Percentiles rank a stretch among this genome's conserved stretches.
These are phyloP conservation scores for Lophochroa leadbeateri DNA, from an alignment of 2,113 vertebrate species.

Conservation along the genomic window DNA sequence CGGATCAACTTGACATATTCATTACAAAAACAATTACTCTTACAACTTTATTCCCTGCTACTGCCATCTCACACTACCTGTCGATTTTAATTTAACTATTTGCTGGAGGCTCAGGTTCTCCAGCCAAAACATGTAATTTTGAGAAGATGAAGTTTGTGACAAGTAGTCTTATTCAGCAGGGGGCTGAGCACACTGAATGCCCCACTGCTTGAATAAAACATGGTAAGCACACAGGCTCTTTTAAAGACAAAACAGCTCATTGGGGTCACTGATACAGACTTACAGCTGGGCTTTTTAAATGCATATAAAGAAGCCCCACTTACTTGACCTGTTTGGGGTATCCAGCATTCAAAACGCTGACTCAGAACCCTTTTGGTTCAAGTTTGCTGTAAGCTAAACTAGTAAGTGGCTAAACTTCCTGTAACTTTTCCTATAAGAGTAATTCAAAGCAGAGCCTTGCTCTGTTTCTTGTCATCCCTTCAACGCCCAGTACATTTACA, in stretches of 20 bases:
- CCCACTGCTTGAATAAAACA: background rate
- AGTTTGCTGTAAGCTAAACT: background rate
- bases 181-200: background rate
- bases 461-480: background rate
- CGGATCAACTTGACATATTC: background rate
- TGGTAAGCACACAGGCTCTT: background rate
- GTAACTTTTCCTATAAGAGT: background rate
- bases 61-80: background rate
- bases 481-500: background rate
- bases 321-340: background rate
- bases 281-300: background rate
- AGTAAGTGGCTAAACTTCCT: background rate
- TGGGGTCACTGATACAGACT: background rate
- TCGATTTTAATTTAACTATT: slow-evolving; percentile 23
- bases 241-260: background rate
- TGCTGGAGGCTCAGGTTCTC: background rate
- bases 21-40: slow-evolving; percentile 11
- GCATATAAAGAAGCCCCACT: background rate
- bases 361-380: background rate
- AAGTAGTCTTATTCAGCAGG: background rate
- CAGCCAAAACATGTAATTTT: background rate
- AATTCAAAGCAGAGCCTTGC: background rate
- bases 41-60: background rate
- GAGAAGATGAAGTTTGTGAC: background rate
- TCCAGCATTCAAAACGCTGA: background rate